A percentile compares a stretch with the other conserved stretches of the same genome.
These are phyloP conservation scores for Lepidurus packardi DNA, from an alignment of 1,140 invertebrate species.

Conservation along the genomic window DNA sequence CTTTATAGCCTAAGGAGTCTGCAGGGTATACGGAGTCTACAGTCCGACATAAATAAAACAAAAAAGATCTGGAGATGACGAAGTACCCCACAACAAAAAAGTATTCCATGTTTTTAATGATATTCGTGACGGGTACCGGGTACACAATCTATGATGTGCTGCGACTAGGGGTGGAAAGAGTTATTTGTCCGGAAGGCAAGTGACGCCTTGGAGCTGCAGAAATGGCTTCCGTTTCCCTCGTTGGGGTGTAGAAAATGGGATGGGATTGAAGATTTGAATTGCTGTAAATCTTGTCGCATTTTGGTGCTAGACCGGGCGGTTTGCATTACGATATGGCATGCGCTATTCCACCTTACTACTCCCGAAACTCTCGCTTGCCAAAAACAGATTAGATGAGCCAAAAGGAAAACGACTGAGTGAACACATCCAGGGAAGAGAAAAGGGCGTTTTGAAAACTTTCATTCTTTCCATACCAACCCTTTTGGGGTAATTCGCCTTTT, in stretches of 20 bases:
- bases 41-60: background rate
- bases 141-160: background rate
- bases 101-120: background rate
- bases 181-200: background rate
- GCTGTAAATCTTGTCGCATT: slow-evolving; percentile 2
- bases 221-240: background rate
- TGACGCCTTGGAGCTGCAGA: background rate
- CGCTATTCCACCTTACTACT: background rate
- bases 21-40: too few species aligned
- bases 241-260: slow-evolving; percentile 2
- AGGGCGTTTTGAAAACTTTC: background rate
- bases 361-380: background rate
- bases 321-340: background rate
- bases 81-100: background rate
- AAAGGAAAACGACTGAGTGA: background rate
- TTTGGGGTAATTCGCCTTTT: background rate
- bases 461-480: background rate
- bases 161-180: background rate
- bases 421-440: background rate
- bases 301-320: background rate
- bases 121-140: background rate
- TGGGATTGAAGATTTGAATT: background rate
- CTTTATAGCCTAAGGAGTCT: background rate
- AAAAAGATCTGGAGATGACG: background rate
- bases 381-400: background rate